These are phyloP conservation scores for Ichneumoninae sp. DNA, from an alignment of 2,888 invertebrate genomes.

Conservation along the genomic window DNA sequence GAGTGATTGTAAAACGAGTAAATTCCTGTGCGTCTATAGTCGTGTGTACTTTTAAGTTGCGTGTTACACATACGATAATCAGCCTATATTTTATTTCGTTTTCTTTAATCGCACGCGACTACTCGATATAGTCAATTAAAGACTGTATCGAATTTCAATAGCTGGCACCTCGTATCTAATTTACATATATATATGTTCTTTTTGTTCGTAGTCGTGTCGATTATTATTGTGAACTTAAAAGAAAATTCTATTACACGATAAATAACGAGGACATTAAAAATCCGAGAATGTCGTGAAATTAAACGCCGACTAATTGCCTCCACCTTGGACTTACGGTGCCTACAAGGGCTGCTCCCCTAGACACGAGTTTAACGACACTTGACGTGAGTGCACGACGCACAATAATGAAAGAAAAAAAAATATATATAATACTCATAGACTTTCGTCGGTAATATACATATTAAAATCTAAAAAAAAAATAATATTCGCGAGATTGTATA, in stretches of 20 bases:
- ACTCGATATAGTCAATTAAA: background rate
- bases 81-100: slow-evolving; percentile 26
- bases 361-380: slow-evolving; percentile 27
- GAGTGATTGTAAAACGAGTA: slow-evolving; percentile 11
- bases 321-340: slow-evolving; percentile 51
- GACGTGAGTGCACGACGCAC: slow-evolving; percentile 76
- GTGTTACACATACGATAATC: slow-evolving; percentile 25
- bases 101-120: slow-evolving; percentile 17
- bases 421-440: slow-evolving; percentile 50
- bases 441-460: slow-evolving; percentile 46
- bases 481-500: slow-evolving; percentile 41
- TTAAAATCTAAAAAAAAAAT: background rate
- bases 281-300: slow-evolving; percentile 39
- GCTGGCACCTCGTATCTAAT: background rate
- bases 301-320: slow-evolving; percentile 46
- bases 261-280: slow-evolving; percentile 2
- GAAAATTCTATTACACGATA: slow-evolving; percentile 25
- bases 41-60: slow-evolving; percentile 37
- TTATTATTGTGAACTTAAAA: slow-evolving; percentile 24
- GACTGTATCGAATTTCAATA: slow-evolving; percentile 33
- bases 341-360: slow-evolving; percentile 19
- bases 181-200: background rate
- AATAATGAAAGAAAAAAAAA: slow-evolving; percentile 50
- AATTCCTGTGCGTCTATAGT: slow-evolving; percentile 39
- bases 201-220: slow-evolving; percentile 20